Conservation (phyloP, 2,113 vertebrate species). For the Gavialis gangeticus region DNA sequence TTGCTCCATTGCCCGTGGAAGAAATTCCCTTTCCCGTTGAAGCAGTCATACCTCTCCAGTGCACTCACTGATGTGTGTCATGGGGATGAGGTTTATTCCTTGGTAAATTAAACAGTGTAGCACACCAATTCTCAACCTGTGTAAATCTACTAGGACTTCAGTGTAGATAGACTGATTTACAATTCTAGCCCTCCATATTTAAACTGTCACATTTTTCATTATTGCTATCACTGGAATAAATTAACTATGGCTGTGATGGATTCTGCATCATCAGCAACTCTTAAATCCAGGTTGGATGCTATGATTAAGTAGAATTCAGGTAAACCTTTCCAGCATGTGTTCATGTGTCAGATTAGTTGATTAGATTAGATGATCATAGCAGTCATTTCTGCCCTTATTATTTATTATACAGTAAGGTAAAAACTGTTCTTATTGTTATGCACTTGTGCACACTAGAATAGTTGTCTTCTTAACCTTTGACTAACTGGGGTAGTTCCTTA, state of each 20-base stretch:
- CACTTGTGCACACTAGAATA: not conserved
- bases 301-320: not conserved
- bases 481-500: not conserved
- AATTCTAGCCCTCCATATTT: too few species aligned
- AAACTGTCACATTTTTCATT: not conserved
- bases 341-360: not conserved
- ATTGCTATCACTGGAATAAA: not conserved
- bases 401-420: constrained; percentile 3
- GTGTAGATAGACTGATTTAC: not conserved
- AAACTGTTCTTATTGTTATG: not conserved
- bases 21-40: not conserved
- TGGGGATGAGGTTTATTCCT: too few species aligned
- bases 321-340: not conserved
- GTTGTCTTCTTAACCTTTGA: constrained; percentile 8
- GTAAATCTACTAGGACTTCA: not conserved
- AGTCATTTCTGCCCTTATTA: not conserved
- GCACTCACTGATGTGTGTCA: too few species aligned
- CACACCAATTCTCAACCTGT: not conserved
- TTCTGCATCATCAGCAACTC: not conserved
- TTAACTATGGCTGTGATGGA: not conserved
- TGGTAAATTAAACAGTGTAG: not conserved
- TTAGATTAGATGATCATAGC: too few species aligned
- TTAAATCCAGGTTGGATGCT: not conserved
- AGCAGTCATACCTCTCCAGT: not conserved
- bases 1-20: not conserved